Evolutionary conservation across 2,797 vertebrate genomes (phyloP), one percentile per base, ranked within the genome.

Genomic region (Sebastes iracundus): DNA sequence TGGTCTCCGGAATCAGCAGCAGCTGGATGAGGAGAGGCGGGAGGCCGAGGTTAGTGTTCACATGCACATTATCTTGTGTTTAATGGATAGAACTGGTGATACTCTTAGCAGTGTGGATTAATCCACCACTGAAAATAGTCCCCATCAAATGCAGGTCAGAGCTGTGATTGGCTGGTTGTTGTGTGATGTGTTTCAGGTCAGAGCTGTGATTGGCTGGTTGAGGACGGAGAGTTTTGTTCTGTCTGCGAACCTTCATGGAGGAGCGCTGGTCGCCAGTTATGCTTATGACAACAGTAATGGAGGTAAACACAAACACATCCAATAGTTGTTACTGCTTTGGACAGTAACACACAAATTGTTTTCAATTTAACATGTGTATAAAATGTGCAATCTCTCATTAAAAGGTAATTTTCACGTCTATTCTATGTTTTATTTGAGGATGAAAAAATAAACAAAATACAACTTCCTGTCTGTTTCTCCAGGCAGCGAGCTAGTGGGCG

Each of bases 181-280:
- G 4, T 72, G 33, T 72, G 20, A 9, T 63, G 62, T 66, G 61
- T 78, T 83, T 4, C 78, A 95, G 94, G 98, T 98, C 7, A 78
- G 2, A 56, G 97, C 98, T 6, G 85, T 99, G 81, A 98, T 99
- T 88, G 79, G 94, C 75, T 99, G 98, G 98, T 92, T 99, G 83
- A 91, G 84, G 82, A 96, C 72, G 0, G 97, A 98, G 90, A 96
- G 87, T 0, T 99, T 99, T 69, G 97, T 99, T 77, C 97, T 99
- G 3, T 99, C 98, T 0, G 98, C 97, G 0, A 99, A 98, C 90
- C 96, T 99, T 76, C 98, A 99, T 0, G 98, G 98, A 1, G 98
- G 98, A 42, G 97, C 98, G 14, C 69, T 99, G 84, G 98, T 99
- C 73, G 98, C 97, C 91, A 99, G 97, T 86, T 99, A 99, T 56